These are phyloP conservation scores for Panurus biarmicus DNA, from an alignment of 2,113 vertebrate genomes.

Conservation along the genomic window DNA sequence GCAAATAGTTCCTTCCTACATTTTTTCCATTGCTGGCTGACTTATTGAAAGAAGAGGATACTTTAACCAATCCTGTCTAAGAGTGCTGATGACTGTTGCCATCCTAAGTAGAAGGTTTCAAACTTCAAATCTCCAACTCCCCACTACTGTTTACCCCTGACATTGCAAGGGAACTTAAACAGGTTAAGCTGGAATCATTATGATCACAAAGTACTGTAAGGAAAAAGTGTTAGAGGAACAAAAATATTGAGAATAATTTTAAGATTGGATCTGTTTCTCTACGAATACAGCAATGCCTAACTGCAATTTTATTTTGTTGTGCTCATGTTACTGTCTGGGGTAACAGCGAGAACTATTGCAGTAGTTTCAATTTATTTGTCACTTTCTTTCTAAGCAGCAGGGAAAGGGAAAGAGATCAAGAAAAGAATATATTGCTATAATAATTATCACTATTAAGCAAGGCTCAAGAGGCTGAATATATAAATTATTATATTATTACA, in stretches of 20 bases:
- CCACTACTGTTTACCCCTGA: not conserved
- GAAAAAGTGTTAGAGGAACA: not conserved
- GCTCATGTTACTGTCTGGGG: not conserved
- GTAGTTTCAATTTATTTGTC: not conserved
- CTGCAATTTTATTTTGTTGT: not conserved
- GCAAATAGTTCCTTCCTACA: not conserved
- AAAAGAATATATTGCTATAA: too few relatives aligned
- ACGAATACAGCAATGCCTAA: not conserved
- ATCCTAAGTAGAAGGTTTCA: not conserved
- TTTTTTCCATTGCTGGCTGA: not conserved
- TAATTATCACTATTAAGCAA: too few relatives aligned
- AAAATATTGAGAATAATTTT: not conserved
- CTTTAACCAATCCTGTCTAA: not conserved
- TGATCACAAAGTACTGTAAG: accelerated
- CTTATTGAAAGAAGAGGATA: not conserved
- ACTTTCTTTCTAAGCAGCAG: not conserved
- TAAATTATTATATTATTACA: too few relatives aligned
- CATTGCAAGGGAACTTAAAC: not conserved
- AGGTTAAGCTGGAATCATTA: not conserved
- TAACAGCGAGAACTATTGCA: not conserved
- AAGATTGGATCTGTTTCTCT: not conserved
- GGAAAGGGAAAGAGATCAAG: too few relatives aligned
- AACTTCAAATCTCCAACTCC: not conserved
- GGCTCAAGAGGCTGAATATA: too few relatives aligned
- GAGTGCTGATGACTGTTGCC: not conserved